These are phyloP conservation scores for Oxyruncus cristatus DNA, from an alignment of 2,113 vertebrate genomes.

Conservation along the genomic window DNA sequence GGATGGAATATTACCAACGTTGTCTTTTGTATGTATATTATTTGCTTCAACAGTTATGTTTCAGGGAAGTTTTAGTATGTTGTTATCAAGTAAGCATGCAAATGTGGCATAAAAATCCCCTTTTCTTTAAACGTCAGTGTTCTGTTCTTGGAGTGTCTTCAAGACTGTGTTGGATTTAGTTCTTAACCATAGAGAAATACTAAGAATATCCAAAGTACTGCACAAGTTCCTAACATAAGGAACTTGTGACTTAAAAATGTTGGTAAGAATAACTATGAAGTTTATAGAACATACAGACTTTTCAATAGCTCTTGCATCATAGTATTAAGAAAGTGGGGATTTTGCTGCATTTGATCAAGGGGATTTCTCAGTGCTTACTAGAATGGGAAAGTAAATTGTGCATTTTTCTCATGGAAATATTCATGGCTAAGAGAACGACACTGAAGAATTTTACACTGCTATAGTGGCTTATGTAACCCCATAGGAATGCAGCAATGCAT, in stretches of 20 bases:
- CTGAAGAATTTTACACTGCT: conserved; percentile 7
- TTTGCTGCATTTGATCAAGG: background rate
- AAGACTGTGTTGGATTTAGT: background rate
- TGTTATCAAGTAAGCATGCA: background rate
- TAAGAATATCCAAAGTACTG: background rate
- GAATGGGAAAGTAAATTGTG: conserved; percentile 51
- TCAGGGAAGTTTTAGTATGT: background rate
- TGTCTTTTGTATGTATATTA: background rate
- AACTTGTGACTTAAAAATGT: background rate
- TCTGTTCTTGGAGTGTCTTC: background rate
- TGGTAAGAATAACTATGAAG: background rate
- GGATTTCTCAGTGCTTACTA: conserved; percentile 20
- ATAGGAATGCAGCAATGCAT: conserved; percentile 9
- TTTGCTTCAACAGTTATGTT: background rate
- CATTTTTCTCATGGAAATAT: conserved; percentile 45
- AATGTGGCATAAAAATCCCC: background rate
- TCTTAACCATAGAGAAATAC: background rate
- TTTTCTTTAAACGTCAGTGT: background rate
- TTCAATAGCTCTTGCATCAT: background rate
- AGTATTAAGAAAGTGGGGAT: background rate
- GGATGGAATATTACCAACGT: background rate
- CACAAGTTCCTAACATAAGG: background rate
- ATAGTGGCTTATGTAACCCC: background rate
- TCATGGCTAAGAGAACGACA: background rate
- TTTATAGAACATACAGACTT: background rate